Percentiles rank a stretch among this genome's conserved stretches.
Evolutionary conservation across 2,113 vertebrate genomes (phyloP).

Genomic region (Eulacestoma nigropectus): DNA sequence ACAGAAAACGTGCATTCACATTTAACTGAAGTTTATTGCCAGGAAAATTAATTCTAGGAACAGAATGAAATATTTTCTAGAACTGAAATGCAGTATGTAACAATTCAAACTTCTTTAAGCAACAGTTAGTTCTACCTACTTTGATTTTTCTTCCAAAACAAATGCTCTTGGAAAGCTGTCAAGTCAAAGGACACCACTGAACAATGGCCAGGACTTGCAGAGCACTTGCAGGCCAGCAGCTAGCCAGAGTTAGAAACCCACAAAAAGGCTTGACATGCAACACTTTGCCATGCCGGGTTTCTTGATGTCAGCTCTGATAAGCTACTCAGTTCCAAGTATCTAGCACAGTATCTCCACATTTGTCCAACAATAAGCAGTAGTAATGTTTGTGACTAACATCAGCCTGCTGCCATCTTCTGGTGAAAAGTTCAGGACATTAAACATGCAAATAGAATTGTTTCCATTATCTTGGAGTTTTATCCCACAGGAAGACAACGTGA

Average conservation of each 20-base stretch:
- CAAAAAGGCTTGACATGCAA: neutral
- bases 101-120: conserved; percentile 56
- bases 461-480: neutral
- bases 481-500: neutral
- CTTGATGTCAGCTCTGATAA: neutral
- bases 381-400: neutral
- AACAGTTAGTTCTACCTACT: conserved; percentile 17
- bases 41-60: conserved; percentile 56
- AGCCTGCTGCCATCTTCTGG: conserved; percentile 65
- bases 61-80: conserved; percentile 51
- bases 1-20: neutral
- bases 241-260: neutral
- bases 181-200: neutral
- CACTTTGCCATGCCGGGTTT: neutral
- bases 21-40: conserved; percentile 56
- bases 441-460: neutral
- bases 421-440: neutral
- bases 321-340: neutral
- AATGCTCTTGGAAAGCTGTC: neutral
- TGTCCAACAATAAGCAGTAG: neutral
- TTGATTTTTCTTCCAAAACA: neutral
- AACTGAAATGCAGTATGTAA: conserved; percentile 47
- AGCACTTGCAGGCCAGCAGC: neutral
- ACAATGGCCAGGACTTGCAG: neutral
- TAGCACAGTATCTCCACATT: neutral